phyloP scores from a whole-genome alignment of 2,113 vertebrate species.

The Catagonus wagneri region DNA sequence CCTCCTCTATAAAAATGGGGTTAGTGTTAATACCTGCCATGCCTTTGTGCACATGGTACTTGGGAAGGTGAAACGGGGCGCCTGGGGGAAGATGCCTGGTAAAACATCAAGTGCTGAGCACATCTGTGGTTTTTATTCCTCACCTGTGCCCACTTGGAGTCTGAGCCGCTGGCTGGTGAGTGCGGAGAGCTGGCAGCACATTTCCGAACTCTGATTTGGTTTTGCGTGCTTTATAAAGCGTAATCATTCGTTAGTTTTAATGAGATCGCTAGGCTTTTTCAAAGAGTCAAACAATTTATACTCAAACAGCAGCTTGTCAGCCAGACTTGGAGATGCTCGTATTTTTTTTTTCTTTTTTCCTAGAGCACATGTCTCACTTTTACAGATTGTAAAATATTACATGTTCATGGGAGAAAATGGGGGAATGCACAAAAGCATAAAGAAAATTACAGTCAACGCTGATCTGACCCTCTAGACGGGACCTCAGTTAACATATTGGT shows the following conservation, averaged over 20 bases:
- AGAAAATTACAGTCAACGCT: constrained; percentile 40
- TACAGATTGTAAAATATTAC: background rate
- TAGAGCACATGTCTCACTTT: constrained; percentile 19
- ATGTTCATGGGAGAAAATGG: background rate
- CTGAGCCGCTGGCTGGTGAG: background rate
- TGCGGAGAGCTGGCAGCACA: background rate
- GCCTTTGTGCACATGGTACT: background rate
- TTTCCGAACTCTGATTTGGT: background rate
- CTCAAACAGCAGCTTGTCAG: constrained; percentile 22
- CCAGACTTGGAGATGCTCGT: background rate
- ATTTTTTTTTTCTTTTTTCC: background rate
- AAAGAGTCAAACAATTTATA: constrained; percentile 52
- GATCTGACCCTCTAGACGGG: background rate
- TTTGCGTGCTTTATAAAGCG: background rate
- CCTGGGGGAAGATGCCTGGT: rapidly evolving
- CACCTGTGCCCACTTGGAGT: background rate
- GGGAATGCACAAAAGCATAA: background rate
- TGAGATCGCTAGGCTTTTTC: background rate
- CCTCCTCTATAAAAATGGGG: background rate
- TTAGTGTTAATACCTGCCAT: background rate
- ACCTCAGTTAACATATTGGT: background rate
- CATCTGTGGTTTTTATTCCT: background rate
- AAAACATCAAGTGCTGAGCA: background rate
- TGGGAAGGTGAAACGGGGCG: background rate
- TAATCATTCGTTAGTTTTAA: constrained; percentile 12